phyloP scores from a whole-genome alignment of 2,797 vertebrate species.

The Glyptemys insculpta region DNA sequence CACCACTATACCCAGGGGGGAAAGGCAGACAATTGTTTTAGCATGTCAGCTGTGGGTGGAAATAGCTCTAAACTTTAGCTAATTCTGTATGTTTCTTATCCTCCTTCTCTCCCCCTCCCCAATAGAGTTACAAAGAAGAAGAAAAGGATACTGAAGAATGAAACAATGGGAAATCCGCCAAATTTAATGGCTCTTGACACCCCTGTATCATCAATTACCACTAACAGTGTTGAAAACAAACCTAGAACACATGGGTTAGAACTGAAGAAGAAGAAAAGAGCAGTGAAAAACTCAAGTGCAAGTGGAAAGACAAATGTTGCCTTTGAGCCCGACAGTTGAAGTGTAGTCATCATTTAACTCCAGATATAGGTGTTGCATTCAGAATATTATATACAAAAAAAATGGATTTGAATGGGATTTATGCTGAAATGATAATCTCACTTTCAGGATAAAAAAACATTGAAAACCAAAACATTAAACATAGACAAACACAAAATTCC shows the following conservation, averaged over 20 bases:
- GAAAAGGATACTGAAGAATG: slow-evolving; percentile 77
- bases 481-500: neutral
- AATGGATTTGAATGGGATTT: neutral
- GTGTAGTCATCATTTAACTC: slow-evolving; percentile 37
- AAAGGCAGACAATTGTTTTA: slow-evolving; percentile 65
- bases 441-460: neutral
- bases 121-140: slow-evolving; percentile 82
- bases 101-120: slow-evolving; percentile 57
- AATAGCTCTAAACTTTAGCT: slow-evolving; percentile 63
- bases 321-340: slow-evolving; percentile 81
- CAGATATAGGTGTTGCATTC: neutral
- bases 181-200: slow-evolving; percentile 64
- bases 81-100: slow-evolving; percentile 60
- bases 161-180: slow-evolving; percentile 61
- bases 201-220: slow-evolving; percentile 58
- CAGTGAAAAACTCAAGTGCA: slow-evolving; percentile 77
- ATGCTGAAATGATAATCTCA: neutral
- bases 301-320: slow-evolving; percentile 80
- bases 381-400: accelerated
- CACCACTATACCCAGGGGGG: slow-evolving; percentile 48
- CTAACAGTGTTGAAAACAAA: slow-evolving; percentile 65
- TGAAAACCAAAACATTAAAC: neutral
- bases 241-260: slow-evolving; percentile 33
- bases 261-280: slow-evolving; percentile 75
- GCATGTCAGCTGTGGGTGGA: slow-evolving; percentile 50